phyloP scores from a whole-genome alignment of 92 coral and sea anemone species.

The Chrysogorgia sp. region DNA sequence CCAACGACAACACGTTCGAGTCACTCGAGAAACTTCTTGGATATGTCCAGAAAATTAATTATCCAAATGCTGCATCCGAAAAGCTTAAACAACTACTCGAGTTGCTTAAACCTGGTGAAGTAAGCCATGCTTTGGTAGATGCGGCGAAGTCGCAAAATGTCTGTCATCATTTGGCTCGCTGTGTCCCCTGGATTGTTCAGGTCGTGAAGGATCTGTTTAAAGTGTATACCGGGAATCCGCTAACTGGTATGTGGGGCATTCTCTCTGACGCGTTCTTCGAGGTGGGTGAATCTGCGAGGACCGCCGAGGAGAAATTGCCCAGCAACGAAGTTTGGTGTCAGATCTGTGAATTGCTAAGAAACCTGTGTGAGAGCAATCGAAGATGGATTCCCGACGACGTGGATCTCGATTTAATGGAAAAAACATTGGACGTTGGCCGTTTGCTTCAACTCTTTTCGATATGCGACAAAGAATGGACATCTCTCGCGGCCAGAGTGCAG shows the following conservation, averaged over 20 bases:
- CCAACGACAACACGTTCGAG: background rate
- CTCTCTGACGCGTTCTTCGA: background rate
- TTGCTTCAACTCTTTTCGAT: background rate
- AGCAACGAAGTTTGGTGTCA: background rate
- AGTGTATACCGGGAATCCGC: background rate
- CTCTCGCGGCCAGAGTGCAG: background rate
- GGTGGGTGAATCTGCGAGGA: background rate
- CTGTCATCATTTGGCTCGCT: background rate
- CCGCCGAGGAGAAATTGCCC: background rate
- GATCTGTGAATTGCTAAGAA: background rate
- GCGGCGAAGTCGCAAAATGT: background rate
- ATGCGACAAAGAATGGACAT: slow-evolving; percentile 8
- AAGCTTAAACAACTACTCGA: background rate
- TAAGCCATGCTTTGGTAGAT: background rate
- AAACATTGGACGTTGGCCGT: background rate
- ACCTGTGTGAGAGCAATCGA: slow-evolving; percentile 6
- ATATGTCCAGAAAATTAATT: background rate
- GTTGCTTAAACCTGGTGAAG: background rate
- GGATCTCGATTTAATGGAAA: background rate
- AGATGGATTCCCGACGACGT: background rate
- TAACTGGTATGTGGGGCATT: background rate
- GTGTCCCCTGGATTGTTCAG: slow-evolving; percentile 21
- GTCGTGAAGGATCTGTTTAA: slow-evolving; percentile 28
- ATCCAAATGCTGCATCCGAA: background rate
- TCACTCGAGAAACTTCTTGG: background rate